These are phyloP conservation scores for Drosophila dives DNA, from an alignment of 2,888 invertebrate species.

Conservation along the genomic window DNA sequence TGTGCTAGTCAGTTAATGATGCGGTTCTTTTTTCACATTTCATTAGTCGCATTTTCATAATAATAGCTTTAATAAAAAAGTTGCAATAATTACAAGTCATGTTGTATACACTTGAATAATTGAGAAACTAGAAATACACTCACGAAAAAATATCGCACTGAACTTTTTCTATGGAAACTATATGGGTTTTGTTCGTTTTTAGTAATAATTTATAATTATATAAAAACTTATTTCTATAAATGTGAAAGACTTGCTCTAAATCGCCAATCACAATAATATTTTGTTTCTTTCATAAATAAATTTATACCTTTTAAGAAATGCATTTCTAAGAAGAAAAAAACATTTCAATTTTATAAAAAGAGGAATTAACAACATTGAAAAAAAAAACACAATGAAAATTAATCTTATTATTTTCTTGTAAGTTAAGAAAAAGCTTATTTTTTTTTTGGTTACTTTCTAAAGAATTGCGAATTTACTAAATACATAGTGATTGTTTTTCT, in stretches of 20 bases:
- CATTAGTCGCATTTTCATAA: slow-evolving; percentile 17
- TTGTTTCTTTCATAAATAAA: background rate
- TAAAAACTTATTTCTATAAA: background rate
- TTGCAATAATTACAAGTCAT: slow-evolving; percentile 14
- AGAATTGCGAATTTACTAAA: background rate
- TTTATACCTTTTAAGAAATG: background rate
- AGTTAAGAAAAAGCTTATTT: background rate
- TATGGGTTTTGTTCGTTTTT: background rate
- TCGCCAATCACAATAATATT: too few species aligned
- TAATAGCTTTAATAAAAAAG: slow-evolving; percentile 4
- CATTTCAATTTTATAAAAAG: too few species aligned
- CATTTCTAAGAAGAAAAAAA: too few species aligned
- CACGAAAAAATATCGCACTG: background rate
- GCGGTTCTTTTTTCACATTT: slow-evolving; percentile 36
- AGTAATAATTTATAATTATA: background rate
- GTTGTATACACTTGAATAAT: background rate
- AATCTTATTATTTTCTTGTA: background rate
- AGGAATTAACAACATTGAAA: background rate
- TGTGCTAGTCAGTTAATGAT: slow-evolving; percentile 42
- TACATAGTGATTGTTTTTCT: background rate
- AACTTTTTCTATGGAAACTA: background rate
- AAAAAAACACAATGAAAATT: background rate
- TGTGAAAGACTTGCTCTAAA: too few species aligned
- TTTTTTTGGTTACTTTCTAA: background rate
- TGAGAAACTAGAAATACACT: too few species aligned